Evolutionary conservation across 2,888 invertebrate species (phyloP).

Genomic region (Neuroscelio doddi): DNA sequence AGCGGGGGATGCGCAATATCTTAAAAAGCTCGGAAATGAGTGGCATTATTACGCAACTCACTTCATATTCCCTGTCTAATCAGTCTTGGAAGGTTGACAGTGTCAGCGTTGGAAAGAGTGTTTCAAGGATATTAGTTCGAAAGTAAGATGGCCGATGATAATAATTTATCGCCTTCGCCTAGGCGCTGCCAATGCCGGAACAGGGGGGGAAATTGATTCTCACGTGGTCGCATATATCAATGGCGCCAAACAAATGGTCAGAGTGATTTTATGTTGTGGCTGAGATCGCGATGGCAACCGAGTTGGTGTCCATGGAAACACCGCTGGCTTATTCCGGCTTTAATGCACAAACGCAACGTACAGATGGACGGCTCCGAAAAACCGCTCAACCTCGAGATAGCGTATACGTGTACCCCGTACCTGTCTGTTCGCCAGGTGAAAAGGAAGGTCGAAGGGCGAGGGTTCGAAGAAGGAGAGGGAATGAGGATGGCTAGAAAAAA

Average conservation of each 20-base stretch:
- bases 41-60: conserved; percentile 18
- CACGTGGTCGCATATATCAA: conserved; percentile 59
- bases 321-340: conserved; percentile 59
- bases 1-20: conserved; percentile 26
- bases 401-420: too few species aligned
- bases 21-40: conserved; percentile 29
- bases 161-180: conserved; percentile 38
- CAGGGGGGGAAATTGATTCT: conserved; percentile 54
- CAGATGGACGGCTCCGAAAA: conserved; percentile 48
- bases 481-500: conserved; percentile 25
- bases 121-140: conserved; percentile 45
- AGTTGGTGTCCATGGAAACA: conserved; percentile 54
- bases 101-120: conserved; percentile 22
- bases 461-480: conserved; percentile 9
- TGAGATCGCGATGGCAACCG: conserved; percentile 70
- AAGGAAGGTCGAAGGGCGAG: conserved; percentile 58
- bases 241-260: conserved; percentile 69
- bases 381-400: conserved; percentile 37
- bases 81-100: conserved; percentile 39
- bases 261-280: conserved; percentile 70
- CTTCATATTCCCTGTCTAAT: conserved; percentile 24
- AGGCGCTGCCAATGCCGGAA: conserved; percentile 11
- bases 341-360: conserved; percentile 58
- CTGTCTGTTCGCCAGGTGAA: conserved; percentile 54
- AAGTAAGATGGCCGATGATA: conserved; percentile 45